phyloP scores from a whole-genome alignment of 2,797 vertebrate species.

The Spondyliosoma cantharus region DNA sequence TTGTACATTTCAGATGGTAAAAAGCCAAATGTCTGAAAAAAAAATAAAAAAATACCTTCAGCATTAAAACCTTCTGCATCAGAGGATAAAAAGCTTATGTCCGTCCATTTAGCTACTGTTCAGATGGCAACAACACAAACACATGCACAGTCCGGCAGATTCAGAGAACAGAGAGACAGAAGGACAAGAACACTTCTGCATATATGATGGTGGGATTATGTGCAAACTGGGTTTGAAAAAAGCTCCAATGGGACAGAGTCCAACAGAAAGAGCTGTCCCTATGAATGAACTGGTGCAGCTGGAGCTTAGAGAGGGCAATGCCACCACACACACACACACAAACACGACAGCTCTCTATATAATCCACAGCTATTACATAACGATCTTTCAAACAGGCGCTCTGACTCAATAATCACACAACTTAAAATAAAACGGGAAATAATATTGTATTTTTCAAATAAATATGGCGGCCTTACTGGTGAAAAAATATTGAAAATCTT shows the following conservation, averaged over 20 bases:
- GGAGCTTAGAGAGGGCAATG: slow-evolving; percentile 67
- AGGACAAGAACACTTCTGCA: slow-evolving; percentile 49
- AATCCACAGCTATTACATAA: slow-evolving; percentile 74
- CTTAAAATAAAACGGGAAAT: slow-evolving; percentile 1
- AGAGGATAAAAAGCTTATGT: slow-evolving; percentile 78
- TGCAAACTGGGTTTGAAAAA: slow-evolving; percentile 72
- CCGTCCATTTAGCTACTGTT: slow-evolving; percentile 73
- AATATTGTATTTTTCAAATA: background rate
- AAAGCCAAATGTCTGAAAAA: slow-evolving; percentile 57
- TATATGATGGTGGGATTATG: slow-evolving; percentile 77
- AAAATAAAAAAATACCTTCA: slow-evolving; percentile 54
- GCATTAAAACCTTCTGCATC: slow-evolving; percentile 65
- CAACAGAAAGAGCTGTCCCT: slow-evolving; percentile 64
- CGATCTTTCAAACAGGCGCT: slow-evolving; percentile 33
- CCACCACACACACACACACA: slow-evolving; percentile 42
- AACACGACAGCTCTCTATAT: slow-evolving; percentile 56
- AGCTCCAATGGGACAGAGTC: slow-evolving; percentile 75
- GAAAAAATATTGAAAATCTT: background rate
- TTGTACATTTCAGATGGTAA: slow-evolving; percentile 56
- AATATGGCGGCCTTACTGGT: background rate
- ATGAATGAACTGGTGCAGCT: slow-evolving; percentile 68
- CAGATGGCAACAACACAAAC: slow-evolving; percentile 52
- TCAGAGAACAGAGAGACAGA: slow-evolving; percentile 51
- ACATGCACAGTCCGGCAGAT: slow-evolving; percentile 36
- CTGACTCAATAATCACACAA: slow-evolving; percentile 24